phyloP scores from a whole-genome alignment of 2,113 vertebrate species.

The Holacanthus passer region DNA sequence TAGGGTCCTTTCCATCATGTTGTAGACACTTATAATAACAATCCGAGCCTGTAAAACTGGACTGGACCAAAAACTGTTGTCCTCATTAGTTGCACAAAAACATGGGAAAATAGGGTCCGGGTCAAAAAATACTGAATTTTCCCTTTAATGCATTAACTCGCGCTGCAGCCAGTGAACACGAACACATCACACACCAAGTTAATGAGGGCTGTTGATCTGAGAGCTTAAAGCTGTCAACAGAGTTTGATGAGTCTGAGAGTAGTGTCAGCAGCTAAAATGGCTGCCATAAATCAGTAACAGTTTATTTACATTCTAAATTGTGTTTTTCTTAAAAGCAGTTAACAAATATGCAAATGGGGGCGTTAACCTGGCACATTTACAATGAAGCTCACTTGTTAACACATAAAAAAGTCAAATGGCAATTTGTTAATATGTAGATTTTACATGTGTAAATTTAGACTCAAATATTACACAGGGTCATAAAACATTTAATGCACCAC shows the following conservation, averaged over 20 bases:
- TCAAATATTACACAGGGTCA: neutral
- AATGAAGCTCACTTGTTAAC: conserved; percentile 9
- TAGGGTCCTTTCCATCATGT: no score
- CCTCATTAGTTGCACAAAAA: no score
- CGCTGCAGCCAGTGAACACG: conserved; percentile 27
- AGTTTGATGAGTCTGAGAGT: conserved; percentile 34
- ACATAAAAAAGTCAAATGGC: neutral
- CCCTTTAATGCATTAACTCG: neutral
- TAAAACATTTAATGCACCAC: conserved; percentile 29
- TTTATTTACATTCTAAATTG: neutral
- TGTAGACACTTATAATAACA: no score
- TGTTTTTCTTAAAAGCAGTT: conserved; percentile 13
- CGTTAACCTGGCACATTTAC: neutral
- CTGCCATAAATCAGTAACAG: neutral
- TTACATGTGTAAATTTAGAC: conserved; percentile 1
- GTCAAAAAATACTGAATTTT: no score
- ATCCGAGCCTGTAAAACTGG: no score
- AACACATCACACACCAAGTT: neutral
- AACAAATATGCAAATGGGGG: conserved; percentile 1
- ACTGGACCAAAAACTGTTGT: no score
- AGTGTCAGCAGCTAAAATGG: conserved; percentile 1
- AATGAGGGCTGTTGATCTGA: conserved; percentile 44
- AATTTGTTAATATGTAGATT: neutral
- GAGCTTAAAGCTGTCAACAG: conserved; percentile 32
- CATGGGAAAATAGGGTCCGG: no score